These are phyloP conservation scores for Macroteleia sp. DNA, from an alignment of 2,888 invertebrate genomes.

Conservation along the genomic window DNA sequence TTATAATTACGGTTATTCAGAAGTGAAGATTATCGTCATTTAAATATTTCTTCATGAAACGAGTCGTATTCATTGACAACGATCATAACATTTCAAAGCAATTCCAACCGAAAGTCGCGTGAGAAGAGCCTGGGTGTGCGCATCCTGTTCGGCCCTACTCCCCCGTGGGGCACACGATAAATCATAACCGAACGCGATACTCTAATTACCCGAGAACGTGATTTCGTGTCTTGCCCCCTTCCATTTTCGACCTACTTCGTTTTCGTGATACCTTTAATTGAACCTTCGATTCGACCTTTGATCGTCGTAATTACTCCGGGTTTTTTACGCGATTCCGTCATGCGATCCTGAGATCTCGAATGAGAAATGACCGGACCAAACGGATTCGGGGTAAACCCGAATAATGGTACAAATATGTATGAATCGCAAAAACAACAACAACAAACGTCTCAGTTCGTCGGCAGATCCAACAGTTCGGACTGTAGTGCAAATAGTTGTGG, in stretches of 20 bases:
- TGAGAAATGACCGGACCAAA: constrained; percentile 25
- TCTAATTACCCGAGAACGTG: constrained; percentile 41
- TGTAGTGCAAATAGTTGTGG: too few species aligned
- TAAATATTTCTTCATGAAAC: too few species aligned
- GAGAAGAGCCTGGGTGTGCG: constrained; percentile 32
- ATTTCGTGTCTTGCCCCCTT: constrained; percentile 46
- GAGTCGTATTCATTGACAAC: too few species aligned
- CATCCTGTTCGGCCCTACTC: constrained; percentile 14
- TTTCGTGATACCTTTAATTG: constrained; percentile 50
- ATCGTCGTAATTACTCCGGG: constrained; percentile 35
- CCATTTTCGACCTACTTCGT: constrained; percentile 41
- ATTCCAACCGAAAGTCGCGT: constrained; percentile 9
- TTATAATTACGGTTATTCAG: too few species aligned
- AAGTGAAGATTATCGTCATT: too few species aligned
- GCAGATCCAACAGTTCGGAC: too few species aligned
- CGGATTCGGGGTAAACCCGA: constrained; percentile 24
- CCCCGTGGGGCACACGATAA: constrained; percentile 19
- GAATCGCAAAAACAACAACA: constrained; percentile 31
- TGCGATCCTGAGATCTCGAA: constrained; percentile 23
- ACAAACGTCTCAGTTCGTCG: too few species aligned
- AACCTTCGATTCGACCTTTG: constrained; percentile 48
- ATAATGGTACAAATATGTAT: constrained; percentile 32
- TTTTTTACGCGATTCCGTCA: constrained; percentile 49
- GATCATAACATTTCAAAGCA: neutral
- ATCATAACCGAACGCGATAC: constrained; percentile 46